Percentiles rank a stretch among this genome's conserved stretches.
Conservation (phyloP, 2,797 vertebrate species). For the Harpagifer antarcticus region DNA sequence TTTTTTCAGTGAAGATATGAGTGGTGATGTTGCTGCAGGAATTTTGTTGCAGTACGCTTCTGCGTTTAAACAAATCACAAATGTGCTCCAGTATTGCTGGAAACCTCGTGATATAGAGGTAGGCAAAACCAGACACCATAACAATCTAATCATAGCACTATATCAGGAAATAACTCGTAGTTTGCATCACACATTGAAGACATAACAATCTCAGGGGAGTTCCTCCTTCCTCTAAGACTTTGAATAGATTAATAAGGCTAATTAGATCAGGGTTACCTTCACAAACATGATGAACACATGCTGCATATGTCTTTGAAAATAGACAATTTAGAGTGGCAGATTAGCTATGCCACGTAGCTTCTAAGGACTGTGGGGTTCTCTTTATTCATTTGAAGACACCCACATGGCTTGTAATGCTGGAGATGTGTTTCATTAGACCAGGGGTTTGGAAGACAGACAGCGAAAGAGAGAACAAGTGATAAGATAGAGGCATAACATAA, state of each 20-base stretch:
- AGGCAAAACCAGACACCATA: background rate
- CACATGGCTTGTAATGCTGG: constrained; percentile 61
- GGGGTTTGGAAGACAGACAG: constrained; percentile 52
- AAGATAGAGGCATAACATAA: constrained; percentile 21
- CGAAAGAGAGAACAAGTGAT: constrained; percentile 4
- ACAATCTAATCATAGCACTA: background rate
- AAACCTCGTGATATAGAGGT: background rate
- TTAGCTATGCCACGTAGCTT: constrained; percentile 50
- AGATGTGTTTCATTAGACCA: constrained; percentile 72
- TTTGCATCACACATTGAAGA: background rate
- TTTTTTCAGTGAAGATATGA: too few species aligned
- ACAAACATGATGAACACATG: constrained; percentile 15
- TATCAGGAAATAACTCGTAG: background rate
- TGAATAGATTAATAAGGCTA: constrained; percentile 30
- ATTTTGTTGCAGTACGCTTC: background rate
- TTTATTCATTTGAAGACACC: constrained; percentile 74
- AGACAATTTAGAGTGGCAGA: constrained; percentile 53
- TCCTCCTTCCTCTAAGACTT: constrained; percentile 14
- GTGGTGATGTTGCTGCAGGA: background rate
- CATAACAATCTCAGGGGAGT: background rate
- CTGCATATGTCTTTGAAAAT: constrained; percentile 40
- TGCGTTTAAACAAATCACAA: background rate
- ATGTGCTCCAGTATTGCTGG: background rate
- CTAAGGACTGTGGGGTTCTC: constrained; percentile 65
- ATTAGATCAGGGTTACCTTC: constrained; percentile 39